Base-by-base conservation (phyloP, 2,797 vertebrate species). In the Myotis daubentonii region DNA sequence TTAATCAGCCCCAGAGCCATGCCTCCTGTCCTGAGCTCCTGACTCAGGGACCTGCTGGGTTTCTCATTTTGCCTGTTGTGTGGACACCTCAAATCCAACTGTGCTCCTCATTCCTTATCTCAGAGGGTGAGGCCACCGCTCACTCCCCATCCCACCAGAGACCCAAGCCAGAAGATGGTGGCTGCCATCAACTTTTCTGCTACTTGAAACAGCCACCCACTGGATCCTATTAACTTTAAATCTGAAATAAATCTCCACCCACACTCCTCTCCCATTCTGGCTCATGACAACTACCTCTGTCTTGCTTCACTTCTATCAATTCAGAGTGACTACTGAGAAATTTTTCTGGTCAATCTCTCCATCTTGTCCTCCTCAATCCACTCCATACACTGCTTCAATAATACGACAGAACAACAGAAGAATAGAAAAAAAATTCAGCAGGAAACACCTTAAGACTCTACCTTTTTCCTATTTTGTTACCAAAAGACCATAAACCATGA, bases 271-370 rank as follows among this genome's bases (percentile, higher is more conserved):
- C 47, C 22, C 11, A 44, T 16, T 83, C 38, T 25, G 47, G 88
- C 10, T 51, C n/a, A n/a, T 0, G 53, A 19, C 8, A 20, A 44
- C 3, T 23, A 20, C 25, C 7, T 16, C 4, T 8, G 9, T 16
- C 44, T 33, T 41, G 60, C 12, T 70, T 49, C 38, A 41, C 11
- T n/a, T 36, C 12, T 25, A 2, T 57, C 9, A n/a, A 8, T 3
- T 23, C 47, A 15, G 7, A 78, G 15, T 8, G 33, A 86, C 30
- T 15, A 8, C 3, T n/a, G 28, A 33, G 41, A 70, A 22, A n/a
- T 33, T 49, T n/a, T 83, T 83, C 53, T 30, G 17, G 57, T 7
- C 3, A 19, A 1, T 62, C 25, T 62, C 23, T 8, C 4, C 1
- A 6, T 8, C 33, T 41, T 30, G 11, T 23, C 5, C 5, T 41